These are phyloP conservation scores for Drosophila orosa DNA, from an alignment of 1,140 invertebrate genomes.

Conservation along the genomic window DNA sequence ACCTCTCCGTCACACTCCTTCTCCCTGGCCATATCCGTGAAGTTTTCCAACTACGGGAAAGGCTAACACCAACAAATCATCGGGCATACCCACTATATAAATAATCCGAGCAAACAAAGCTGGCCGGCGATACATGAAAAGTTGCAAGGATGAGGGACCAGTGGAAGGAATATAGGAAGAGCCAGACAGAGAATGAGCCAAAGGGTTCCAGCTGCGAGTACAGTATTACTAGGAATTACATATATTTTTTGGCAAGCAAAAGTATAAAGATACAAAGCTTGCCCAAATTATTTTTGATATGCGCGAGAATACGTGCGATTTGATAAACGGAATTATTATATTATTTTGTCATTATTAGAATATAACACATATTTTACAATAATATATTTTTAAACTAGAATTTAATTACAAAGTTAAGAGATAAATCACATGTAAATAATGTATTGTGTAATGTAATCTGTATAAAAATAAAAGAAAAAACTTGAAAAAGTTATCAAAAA, in stretches of 20 bases:
- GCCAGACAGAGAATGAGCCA: neutral
- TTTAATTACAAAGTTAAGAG: no score
- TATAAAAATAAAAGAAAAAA: no score
- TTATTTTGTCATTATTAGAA: no score
- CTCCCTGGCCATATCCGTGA: neutral
- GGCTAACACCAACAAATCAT: conserved; percentile 55
- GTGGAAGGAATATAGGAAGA: neutral
- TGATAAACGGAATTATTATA: no score
- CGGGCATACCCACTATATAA: conserved; percentile 50
- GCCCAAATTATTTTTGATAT: neutral
- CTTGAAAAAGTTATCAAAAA: no score
- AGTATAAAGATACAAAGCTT: neutral
- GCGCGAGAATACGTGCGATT: neutral
- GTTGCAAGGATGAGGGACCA: neutral
- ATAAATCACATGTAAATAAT: no score
- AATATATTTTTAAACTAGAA: no score
- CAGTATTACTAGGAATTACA: neutral
- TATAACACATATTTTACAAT: no score
- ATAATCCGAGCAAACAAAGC: conserved; percentile 59
- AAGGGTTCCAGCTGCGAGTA: conserved; percentile 1
- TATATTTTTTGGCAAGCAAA: neutral
- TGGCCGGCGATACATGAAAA: conserved; percentile 33
- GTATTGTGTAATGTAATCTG: no score
- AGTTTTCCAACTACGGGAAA: conserved; percentile 37
- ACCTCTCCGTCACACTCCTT: neutral